These are phyloP conservation scores for Gallinago media DNA, from an alignment of 2,113 vertebrate species.

Conservation along the genomic window DNA sequence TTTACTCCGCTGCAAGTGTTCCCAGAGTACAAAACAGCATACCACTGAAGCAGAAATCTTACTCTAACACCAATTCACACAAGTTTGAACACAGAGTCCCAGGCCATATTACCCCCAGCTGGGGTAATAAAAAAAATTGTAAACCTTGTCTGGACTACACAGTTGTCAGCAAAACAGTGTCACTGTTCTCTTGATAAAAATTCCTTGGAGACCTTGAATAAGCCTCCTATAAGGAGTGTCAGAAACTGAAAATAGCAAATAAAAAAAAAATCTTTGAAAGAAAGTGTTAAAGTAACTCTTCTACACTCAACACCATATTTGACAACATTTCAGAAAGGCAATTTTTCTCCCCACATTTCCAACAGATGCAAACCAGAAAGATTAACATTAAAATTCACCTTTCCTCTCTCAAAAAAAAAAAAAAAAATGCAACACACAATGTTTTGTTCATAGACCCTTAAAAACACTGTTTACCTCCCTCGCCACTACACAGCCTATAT, in stretches of 20 bases:
- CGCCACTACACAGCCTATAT: not conserved
- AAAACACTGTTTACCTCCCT: not conserved
- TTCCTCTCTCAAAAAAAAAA: not conserved
- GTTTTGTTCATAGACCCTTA: not conserved
- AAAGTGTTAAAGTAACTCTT: not conserved
- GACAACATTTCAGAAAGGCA: not conserved
- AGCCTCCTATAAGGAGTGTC: not conserved
- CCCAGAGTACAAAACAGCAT: not conserved
- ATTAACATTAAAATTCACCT: not conserved
- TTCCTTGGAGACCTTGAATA: not conserved
- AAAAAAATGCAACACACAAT: not conserved
- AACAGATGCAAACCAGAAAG: not conserved
- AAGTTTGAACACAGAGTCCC: not conserved
- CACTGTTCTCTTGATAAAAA: rapidly evolving
- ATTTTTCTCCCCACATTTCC: not conserved
- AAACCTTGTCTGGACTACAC: not conserved
- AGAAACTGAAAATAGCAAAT: not conserved
- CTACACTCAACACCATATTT: too few species aligned
- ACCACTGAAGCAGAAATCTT: not conserved
- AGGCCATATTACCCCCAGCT: not conserved
- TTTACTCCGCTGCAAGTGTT: not conserved
- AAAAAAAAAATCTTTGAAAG: not conserved
- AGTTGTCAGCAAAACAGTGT: not conserved
- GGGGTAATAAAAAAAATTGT: not conserved
- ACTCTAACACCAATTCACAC: not conserved